Evolutionary conservation across 2,113 vertebrate genomes (phyloP).

Genomic region (Isichthys henryi): DNA sequence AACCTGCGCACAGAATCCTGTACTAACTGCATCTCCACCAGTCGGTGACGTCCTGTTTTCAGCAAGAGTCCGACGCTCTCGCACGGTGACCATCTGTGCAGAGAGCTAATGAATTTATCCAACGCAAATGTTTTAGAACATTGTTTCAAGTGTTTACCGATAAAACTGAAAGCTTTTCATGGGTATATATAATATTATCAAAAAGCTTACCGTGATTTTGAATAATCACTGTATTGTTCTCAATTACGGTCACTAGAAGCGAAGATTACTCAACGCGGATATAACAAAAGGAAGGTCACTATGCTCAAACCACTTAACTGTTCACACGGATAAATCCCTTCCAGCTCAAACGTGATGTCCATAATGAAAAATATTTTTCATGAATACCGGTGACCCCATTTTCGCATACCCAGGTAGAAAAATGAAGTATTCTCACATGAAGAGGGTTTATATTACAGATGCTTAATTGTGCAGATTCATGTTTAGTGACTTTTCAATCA

Average conservation of each 20-base stretch:
- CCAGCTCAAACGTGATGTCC: background rate
- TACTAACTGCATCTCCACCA: background rate
- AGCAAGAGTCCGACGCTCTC: background rate
- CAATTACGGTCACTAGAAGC: background rate
- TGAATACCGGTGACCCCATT: background rate
- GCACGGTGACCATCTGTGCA: background rate
- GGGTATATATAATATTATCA: background rate
- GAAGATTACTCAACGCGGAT: background rate
- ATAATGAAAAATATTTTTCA: background rate
- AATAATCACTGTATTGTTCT: background rate
- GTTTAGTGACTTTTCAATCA: background rate
- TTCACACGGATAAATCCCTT: background rate
- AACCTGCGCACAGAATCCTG: background rate
- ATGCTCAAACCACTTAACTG: background rate
- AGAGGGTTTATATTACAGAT: background rate
- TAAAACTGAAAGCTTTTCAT: slow-evolving; percentile 9
- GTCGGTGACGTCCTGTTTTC: background rate
- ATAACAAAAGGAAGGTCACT: background rate
- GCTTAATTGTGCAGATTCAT: background rate
- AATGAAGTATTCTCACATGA: background rate
- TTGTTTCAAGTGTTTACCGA: background rate
- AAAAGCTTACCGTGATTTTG: background rate
- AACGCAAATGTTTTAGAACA: background rate
- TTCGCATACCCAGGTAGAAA: background rate
- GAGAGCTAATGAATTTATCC: background rate